These are phyloP conservation scores for Thamnophis elegans DNA, from an alignment of 2,797 vertebrate species.

Conservation along the genomic window DNA sequence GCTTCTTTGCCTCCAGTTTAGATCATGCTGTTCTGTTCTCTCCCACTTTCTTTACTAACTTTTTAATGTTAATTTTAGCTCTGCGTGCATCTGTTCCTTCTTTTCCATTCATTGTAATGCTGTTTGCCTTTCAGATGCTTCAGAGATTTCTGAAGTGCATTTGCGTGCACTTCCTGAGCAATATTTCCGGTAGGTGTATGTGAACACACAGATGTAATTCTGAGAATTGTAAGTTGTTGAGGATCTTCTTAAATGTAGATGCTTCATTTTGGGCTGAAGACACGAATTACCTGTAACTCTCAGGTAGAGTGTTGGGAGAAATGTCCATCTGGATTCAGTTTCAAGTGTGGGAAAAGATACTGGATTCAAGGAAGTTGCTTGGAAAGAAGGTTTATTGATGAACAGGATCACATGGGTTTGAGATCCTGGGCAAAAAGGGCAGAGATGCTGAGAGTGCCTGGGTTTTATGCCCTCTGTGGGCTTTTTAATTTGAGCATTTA, in stretches of 20 bases:
- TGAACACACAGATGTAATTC: neutral
- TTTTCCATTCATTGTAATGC: constrained; percentile 48
- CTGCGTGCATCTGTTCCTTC: constrained; percentile 45
- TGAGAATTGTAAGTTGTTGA: constrained; percentile 1
- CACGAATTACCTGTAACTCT: neutral
- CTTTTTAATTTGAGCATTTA: too few species aligned
- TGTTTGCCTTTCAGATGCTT: neutral
- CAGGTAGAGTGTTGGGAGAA: neutral
- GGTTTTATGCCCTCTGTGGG: too few species aligned
- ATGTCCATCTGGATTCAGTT: too few species aligned
- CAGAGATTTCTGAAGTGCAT: neutral
- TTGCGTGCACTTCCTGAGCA: neutral
- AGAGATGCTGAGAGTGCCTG: too few species aligned
- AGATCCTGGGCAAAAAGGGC: too few species aligned
- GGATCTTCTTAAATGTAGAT: constrained; percentile 10
- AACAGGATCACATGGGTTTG: too few species aligned
- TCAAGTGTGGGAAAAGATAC: too few species aligned
- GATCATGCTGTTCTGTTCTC: neutral
- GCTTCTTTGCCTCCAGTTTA: constrained; percentile 36
- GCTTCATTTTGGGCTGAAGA: neutral
- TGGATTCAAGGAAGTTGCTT: too few species aligned
- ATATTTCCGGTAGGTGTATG: neutral
- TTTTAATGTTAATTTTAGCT: constrained; percentile 53
- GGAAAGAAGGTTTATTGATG: too few species aligned
- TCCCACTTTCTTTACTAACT: constrained; percentile 45